Base-by-base conservation (phyloP, 2,888 invertebrate genomes). In the Glaucopsyche alexis region DNA sequence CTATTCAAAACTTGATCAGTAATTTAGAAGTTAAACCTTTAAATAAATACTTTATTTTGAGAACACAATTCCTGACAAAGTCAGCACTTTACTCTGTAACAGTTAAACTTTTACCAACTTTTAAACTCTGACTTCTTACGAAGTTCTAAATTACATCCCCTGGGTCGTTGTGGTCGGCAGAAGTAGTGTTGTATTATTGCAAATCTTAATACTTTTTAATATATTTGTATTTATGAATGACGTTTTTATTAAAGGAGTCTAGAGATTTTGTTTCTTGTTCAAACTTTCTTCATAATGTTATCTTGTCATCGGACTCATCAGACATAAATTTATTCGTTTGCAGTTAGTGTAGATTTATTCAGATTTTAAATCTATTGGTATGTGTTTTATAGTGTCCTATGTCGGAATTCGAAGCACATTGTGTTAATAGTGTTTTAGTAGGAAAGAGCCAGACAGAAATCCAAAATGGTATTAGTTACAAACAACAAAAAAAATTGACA, bases 41-140 rank as follows among this genome's bases (percentile, higher is more conserved):
- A 69, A 69, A 69, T 69, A 69, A 69, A 69, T 69, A 69, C 49
- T 69, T 69, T 69, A 69, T 47, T 47, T 69, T 49, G 19, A 49
- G 19, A 47, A 49, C 45, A 69, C 49, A 69, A 69, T 69, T 69
- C 47, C 29, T 47, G 47, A 49, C 69, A 49, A 69, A 69, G 47
- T 49, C 69, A 69, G 69, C 69, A 69, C 47, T 69, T 69, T 69
- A 69, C 69, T 69, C 69, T 7, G 69, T 69, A 69, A 47, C 69
- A 69, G 47, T 69, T 69, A 69, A 49, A 69, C 49, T 69, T 67
- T 69, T 69, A 69, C 19, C 14, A 69, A 69, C 69, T 69, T 69
- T 69, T 69, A 69, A 69, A 47, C 69, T 47, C 29, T 49, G 69
- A 69, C 69, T 69, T 47, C 69, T 69, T 69, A 29, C 69, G 42